Base-by-base conservation (phyloP, 2,113 vertebrate species). In the Gopherus evgoodei region DNA sequence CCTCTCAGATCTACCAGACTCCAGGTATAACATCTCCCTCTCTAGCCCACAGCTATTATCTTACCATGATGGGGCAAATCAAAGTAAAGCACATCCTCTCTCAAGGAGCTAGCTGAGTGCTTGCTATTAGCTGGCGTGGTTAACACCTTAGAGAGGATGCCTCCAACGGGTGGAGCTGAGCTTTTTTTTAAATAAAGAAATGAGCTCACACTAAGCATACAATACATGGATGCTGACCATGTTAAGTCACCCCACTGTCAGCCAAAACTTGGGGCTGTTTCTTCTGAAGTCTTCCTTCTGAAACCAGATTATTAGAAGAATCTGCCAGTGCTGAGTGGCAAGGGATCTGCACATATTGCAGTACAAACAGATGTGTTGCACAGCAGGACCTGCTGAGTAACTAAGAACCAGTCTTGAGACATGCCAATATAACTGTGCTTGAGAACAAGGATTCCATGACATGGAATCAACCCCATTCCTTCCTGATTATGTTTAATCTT, bases 171-270 rank as follows among this genome's bases (percentile, higher is more conserved):
- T n/a, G 4, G 3, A 16, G 16, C 31, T 65, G 6, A 13, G 11
- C 14, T 59, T 13, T 59, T 13, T 62, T 62, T 62, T 7, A 62
- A 31, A 62, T 62, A 31, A 59, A 65, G 62, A n/a, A 3, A 16
- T 16, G 13, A 35, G 31, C 6, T 65, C 62, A 65, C 31, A 80
- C n/a, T 8, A 10, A 31, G 31, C 57, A 87, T 62, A 76, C 84
- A 95, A 87, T 72, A 81, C 84, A 95, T 76, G 91, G 93, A 91
- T 83, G 87, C 89, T 1, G 0, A 82, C 83, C 52, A 80, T 44
- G 57, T 89, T 94, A 88, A 96, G 92, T 57, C 57, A 89, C 91
- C 31, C 83, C 90, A 87, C 11, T 81, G 69, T 93, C 93, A 89
- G 84, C 31, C 47, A 89, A 31, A 81, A 91, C 84, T 59, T 87